Base-by-base conservation (phyloP, 2,113 vertebrate species). In the Aplodontia rufa region DNA sequence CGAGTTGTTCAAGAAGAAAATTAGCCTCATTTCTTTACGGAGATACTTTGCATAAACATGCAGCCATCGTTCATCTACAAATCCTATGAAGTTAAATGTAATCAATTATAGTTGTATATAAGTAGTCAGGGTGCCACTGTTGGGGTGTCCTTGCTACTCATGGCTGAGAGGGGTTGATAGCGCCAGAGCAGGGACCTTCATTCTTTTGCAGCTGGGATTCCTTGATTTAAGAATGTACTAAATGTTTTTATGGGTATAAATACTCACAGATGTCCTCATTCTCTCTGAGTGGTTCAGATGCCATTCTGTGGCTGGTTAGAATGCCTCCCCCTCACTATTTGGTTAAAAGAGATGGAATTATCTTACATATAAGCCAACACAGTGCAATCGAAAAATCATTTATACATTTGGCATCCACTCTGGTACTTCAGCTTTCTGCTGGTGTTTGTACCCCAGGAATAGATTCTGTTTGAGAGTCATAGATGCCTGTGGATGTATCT, bases 1-100 rank as follows among this genome's bases (percentile, higher is more conserved):
- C 69, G 64, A 96, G 90, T 94, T 94, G 94, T 90, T 96, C 96
- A 97, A 90, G 92, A 95, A 96, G 96, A 97, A 97, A 98, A 98
- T 97, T 95, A 97, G 90, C 89, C 91, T 91, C 88, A 47, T 96
- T 97, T 93, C 95, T 96, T 97, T 91, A 86, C 69, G 10, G 87
- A 92, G 95, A 93, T 28, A 58, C 74, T 97, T 97, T 96, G 96
- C 97, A 97, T 97, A 97, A 97, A 95, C 94, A 91, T 13, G 66
- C 62, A 92, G 85, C 76, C 94, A 87, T 96, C 85, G 87, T 96
- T 95, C 83, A 95, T 94, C 96, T 94, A 53, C 93, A 79, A 94
- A 92, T 94, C 86, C 19, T 49, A 80, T 45, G 62, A 94, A 93
- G 96, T 81, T 96, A 94, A 97, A 94, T 95, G 95, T 95, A 93